Base-by-base conservation (phyloP, 64 coral and sea anemone genomes). In the Exaiptasia diaphana region DNA sequence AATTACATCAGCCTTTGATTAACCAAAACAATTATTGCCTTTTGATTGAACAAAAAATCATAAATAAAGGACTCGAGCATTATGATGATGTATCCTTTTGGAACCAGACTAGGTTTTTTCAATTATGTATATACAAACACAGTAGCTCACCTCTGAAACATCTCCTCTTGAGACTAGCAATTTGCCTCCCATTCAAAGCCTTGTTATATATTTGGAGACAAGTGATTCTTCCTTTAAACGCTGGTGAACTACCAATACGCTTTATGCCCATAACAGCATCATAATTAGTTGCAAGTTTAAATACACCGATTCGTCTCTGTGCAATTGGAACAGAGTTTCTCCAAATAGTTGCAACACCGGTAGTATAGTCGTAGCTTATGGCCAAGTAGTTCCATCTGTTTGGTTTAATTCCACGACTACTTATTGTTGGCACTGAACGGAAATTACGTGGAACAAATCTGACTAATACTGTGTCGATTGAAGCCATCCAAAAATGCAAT, bases 401-500 rank as follows among this genome's bases (percentile, higher is more conserved):
- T 21, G 72, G 61, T 77, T 70, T 76, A 44, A 87, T 87, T 69
- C 59, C 64, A 5, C 72, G 74, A 49, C 44, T 70, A 4, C 72
- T 76, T 18, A 87, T 46, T 53, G 64, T 64, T 34, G 57, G 38
- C 40, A 87, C 75, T 3, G 71, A 29, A 11, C 75, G 84, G 26
- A 50, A 24, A 41, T 40, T 77, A 22, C 84, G 74, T 11, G 84
- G 84, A 22, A 87, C 84, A 31, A 87, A 87, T 62, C 78, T 87
- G 32, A 68, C 84, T 7, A 87, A 37, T 3, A 73, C 43, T 21
- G n/a, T 93, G 13, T 46, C 23, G 1, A 40, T 18, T 29, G 86
- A 69, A 5, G 37, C 55, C 91, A 93, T 83, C 91, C 91, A 93
- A 20, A 93, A 46, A 73, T 87, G 79, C 2, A 93, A 70, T 0